Base-by-base conservation (phyloP, 2,113 vertebrate species). In the Apistogramma diplotaenia region DNA sequence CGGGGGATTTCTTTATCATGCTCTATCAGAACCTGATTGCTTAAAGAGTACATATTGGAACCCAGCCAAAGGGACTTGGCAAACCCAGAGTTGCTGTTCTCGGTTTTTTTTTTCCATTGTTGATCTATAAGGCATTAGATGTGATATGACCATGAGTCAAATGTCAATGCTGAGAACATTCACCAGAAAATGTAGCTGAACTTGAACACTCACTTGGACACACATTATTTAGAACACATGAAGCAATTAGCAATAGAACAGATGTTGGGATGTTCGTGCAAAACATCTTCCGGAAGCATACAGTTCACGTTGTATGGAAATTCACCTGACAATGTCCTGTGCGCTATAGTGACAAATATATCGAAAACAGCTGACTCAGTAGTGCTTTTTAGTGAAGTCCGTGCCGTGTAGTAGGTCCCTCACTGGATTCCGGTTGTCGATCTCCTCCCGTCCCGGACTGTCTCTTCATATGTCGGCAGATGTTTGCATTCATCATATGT, bases 401-500 rank as follows among this genome's bases (percentile, higher is more conserved):
- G 60, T 21, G 59, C 85, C 74, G 49, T 76, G 86, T 58, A 6
- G 74, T 31, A 19, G 70, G 75, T 55, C 57, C 73, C 59, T 70
- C 11, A 21, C 15, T 51, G 19, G 43, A 75, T 58, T 71, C 57
- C 3, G 23, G 25, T 46, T 40, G 76, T 18, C 58, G 12, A 54
- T 49, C 62, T 70, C 40, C 54, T 40, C 7, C 27, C 76, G 1
- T 82, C 91, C 70, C 93, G 84, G 90, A 96, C 88, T 1, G 96
- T 96, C 74, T 97, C 97, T 51, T 97, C 97, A 46, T 98, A 97
- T 54, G 96, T 97, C 23, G 97, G 97, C 76, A 97, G 89, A 13
- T 95, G 91, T 87, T 96, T 97, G 88, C 96, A 96, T 75, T 97
- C 94, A 2, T 98, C 96, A 78, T 98, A 98, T 51, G 95, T 93